Evolutionary conservation across 2,888 invertebrate genomes (phyloP).

Genomic region (Xanthia icteritia): DNA sequence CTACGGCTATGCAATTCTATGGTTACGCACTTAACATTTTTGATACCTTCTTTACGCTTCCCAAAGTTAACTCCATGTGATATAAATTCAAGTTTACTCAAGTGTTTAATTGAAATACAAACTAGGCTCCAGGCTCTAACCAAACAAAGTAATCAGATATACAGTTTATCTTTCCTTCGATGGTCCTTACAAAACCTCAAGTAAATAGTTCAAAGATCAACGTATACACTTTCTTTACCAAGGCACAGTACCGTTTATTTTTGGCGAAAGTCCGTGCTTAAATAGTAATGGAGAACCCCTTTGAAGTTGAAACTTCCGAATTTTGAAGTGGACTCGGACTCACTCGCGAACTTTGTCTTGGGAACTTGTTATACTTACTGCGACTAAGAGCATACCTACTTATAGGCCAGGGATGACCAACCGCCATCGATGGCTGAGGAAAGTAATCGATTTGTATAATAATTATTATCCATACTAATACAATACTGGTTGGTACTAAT

Average conservation of each 20-base stretch:
- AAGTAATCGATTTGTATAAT: background rate
- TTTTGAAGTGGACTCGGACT: conserved; percentile 68
- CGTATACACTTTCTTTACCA: conserved; percentile 46
- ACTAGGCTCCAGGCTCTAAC: conserved; percentile 17
- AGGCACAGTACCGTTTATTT: conserved; percentile 45
- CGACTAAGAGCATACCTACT: conserved; percentile 7
- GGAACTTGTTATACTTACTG: conserved; percentile 50
- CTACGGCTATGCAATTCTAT: background rate
- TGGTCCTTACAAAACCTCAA: conserved; percentile 30
- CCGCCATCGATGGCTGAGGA: background rate
- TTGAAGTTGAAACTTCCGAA: conserved; percentile 70
- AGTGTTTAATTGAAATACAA: conserved; percentile 19
- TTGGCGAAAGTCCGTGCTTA: conserved; percentile 58
- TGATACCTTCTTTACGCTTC: background rate
- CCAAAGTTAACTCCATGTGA: background rate
- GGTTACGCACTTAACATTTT: background rate
- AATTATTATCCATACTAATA: no score
- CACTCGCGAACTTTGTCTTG: conserved; percentile 61
- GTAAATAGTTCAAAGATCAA: conserved; percentile 46
- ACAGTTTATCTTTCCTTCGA: background rate
- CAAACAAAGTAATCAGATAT: conserved; percentile 30
- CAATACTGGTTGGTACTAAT: no score
- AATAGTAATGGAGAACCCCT: conserved; percentile 69
- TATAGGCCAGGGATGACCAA: conserved; percentile 1
- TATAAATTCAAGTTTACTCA: conserved; percentile 1